These are phyloP conservation scores for Cavia porcellus DNA, from an alignment of 2,113 vertebrate species.

Conservation along the genomic window DNA sequence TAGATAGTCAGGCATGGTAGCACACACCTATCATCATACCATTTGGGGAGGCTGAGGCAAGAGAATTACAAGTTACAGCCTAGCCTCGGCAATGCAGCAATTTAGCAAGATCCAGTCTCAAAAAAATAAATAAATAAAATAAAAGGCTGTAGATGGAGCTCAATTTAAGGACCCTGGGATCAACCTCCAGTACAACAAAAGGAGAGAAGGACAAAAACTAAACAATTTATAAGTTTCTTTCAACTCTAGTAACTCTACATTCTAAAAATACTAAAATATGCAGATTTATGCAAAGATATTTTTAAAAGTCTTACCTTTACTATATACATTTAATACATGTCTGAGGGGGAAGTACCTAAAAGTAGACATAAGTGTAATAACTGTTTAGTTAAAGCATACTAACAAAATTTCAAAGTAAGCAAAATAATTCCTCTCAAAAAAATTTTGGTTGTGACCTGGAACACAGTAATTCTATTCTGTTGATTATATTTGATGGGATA, in stretches of 20 bases:
- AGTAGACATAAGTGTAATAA: conserved; percentile 41
- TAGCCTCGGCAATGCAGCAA: neutral
- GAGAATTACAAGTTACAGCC: neutral
- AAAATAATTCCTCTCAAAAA: conserved; percentile 75
- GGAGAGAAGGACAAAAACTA: neutral
- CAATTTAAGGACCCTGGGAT: neutral
- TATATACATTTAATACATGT: neutral
- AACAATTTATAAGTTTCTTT: neutral
- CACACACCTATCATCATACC: neutral
- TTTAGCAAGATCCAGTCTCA: neutral
- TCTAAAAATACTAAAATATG: conserved; percentile 33
- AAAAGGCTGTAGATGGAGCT: neutral
- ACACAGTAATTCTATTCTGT: conserved; percentile 69
- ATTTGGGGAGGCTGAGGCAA: neutral
- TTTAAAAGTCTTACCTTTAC: conserved; percentile 51
- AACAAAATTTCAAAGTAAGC: conserved; percentile 75
- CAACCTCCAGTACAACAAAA: neutral
- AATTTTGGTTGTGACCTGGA: conserved; percentile 73
- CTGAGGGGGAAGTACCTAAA: neutral
- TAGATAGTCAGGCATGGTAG: neutral
- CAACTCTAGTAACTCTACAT: neutral
- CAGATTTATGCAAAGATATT: neutral
- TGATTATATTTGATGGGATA: conserved; percentile 73
- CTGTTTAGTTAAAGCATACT: conserved; percentile 41
- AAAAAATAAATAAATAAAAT: neutral